A percentile compares a stretch with the other conserved stretches of the same genome.
Conservation (phyloP, 1,140 invertebrate genomes). For the Aphelinus certus region DNA sequence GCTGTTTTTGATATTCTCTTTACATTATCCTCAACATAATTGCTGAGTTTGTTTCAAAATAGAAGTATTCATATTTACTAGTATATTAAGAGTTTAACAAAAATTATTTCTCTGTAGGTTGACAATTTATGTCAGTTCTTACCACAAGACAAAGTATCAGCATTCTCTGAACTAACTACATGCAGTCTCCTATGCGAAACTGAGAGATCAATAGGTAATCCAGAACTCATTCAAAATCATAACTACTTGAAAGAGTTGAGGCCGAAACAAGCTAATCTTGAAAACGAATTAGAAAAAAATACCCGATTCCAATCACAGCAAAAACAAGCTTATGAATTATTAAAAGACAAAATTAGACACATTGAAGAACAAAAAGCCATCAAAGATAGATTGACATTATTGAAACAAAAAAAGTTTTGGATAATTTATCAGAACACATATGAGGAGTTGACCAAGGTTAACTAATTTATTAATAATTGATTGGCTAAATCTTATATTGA, state of each 20-base stretch:
- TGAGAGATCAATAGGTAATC: conserved; percentile 79
- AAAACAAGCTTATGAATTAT: conserved; percentile 63
- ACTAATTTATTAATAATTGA: too few species aligned
- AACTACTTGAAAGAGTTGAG: conserved; percentile 68
- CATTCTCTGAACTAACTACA: conserved; percentile 91
- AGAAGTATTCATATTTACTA: too few species aligned
- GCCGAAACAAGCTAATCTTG: conserved; percentile 59
- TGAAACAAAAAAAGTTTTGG: conserved; percentile 76
- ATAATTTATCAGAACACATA: conserved; percentile 70
- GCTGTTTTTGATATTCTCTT: too few species aligned
- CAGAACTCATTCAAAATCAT: conserved; percentile 67
- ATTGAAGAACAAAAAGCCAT: conserved; percentile 73
- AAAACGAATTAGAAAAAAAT: conserved; percentile 59
- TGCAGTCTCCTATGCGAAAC: conserved; percentile 85
- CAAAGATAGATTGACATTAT: conserved; percentile 65
- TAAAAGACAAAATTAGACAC: conserved; percentile 69
- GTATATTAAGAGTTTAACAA: too few species aligned
- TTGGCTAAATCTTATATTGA: not conserved
- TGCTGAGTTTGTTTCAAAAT: too few species aligned
- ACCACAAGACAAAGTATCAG: conserved; percentile 95
- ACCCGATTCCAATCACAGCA: conserved; percentile 59
- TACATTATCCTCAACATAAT: too few species aligned
- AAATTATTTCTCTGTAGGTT: conserved; percentile 74
- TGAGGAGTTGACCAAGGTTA: conserved; percentile 62
- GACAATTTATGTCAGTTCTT: conserved; percentile 96